These are phyloP conservation scores for Aradophagus sp. DNA, from an alignment of 1,140 invertebrate genomes.

Conservation along the genomic window DNA sequence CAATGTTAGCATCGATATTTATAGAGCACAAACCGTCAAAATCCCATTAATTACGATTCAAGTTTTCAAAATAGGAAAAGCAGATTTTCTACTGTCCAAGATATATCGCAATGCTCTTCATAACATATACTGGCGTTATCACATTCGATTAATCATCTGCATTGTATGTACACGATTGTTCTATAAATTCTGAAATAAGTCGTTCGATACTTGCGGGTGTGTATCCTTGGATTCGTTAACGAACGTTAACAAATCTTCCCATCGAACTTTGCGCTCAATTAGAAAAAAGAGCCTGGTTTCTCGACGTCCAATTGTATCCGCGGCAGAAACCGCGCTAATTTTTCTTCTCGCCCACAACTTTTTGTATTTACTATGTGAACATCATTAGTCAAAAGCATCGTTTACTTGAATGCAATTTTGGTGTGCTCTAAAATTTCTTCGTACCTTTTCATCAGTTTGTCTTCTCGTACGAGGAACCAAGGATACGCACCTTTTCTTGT, in stretches of 20 bases:
- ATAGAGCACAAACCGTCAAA: too few relatives aligned
- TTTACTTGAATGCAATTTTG: constrained; percentile 37
- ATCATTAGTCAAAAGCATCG: constrained; percentile 14
- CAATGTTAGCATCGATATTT: too few relatives aligned
- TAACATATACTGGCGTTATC: too few relatives aligned
- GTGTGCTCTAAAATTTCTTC: constrained; percentile 34
- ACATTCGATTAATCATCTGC: too few relatives aligned
- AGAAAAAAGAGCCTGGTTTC: constrained; percentile 35
- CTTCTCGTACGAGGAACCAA: constrained; percentile 11
- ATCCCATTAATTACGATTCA: too few relatives aligned
- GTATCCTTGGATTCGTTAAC: constrained; percentile 23
- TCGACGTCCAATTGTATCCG: neutral
- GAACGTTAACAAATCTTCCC: constrained; percentile 1
- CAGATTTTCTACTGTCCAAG: too few relatives aligned
- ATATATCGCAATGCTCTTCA: too few relatives aligned
- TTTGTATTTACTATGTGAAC: constrained; percentile 8
- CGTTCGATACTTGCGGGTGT: constrained; percentile 21
- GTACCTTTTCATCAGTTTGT: constrained; percentile 19
- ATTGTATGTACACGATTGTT: too few relatives aligned
- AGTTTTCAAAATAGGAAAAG: too few relatives aligned
- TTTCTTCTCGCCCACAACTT: constrained; percentile 20
- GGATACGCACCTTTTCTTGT: constrained; percentile 49
- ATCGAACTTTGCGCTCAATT: constrained; percentile 1
- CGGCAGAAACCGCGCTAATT: constrained; percentile 25
- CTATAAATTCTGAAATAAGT: too few relatives aligned